Evolutionary conservation across 2,797 vertebrate species (phyloP).

Genomic region (Alfaro cultratus): DNA sequence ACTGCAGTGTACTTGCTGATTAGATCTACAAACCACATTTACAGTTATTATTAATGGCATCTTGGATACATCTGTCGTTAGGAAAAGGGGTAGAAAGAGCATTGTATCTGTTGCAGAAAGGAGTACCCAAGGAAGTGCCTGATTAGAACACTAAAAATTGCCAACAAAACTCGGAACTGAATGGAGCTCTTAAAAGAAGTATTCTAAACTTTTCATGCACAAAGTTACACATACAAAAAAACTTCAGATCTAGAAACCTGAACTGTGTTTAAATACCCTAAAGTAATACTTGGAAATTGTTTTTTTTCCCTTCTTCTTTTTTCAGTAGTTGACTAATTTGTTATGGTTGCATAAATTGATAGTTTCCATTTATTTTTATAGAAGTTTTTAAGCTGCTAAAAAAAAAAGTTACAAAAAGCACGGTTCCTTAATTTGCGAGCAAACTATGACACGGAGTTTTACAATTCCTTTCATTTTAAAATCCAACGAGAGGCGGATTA

Average conservation of each 20-base stretch:
- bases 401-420: background rate
- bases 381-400: background rate
- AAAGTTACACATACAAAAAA: background rate
- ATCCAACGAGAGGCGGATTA: background rate
- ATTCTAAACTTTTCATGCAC: background rate
- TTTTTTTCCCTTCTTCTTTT: no score
- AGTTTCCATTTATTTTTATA: no score
- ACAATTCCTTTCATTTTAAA: slow-evolving; percentile 27
- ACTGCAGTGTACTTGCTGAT: slow-evolving; percentile 2
- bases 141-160: background rate
- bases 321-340: background rate
- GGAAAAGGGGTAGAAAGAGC: background rate
- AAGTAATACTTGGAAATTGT: background rate
- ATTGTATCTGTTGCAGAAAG: background rate
- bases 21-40: slow-evolving; percentile 1
- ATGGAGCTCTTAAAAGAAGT: background rate
- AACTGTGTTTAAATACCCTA: background rate
- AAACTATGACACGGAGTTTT: slow-evolving; percentile 35
- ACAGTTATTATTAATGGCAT: slow-evolving; percentile 7
- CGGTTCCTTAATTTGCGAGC: background rate
- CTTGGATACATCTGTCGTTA: background rate
- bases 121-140: background rate
- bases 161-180: background rate
- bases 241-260: background rate
- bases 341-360: background rate